Percentiles rank a stretch among this genome's conserved stretches.
These are phyloP conservation scores for Odocoileus hemionus DNA, from an alignment of 2,113 vertebrate genomes.

Conservation along the genomic window DNA sequence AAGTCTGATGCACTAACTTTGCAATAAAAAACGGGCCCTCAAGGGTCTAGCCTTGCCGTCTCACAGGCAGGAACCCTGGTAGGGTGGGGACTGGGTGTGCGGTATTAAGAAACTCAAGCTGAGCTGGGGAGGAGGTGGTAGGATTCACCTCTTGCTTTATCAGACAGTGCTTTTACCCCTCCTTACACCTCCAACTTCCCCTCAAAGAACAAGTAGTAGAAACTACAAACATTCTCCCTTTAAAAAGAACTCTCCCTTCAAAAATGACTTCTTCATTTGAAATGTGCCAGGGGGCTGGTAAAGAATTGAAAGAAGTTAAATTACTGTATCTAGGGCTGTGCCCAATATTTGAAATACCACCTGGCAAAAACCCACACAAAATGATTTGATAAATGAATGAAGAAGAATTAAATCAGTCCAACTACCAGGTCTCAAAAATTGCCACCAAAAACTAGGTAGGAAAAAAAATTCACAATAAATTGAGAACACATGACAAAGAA, in stretches of 20 bases:
- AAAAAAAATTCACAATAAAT: background rate
- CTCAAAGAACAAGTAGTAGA: background rate
- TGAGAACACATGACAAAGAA: background rate
- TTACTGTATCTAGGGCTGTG: background rate
- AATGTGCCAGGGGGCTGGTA: background rate
- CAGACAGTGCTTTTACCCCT: background rate
- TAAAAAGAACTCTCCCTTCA: background rate
- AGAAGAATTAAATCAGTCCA: background rate
- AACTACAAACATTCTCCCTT: background rate
- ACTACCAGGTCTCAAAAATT: background rate
- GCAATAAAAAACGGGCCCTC: background rate
- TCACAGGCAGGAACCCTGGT: background rate
- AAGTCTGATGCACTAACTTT: background rate
- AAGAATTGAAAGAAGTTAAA: background rate
- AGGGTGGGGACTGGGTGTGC: accelerated
- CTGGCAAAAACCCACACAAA: background rate
- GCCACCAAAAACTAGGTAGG: background rate
- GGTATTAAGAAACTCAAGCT: background rate
- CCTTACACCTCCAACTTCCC: background rate
- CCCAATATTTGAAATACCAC: background rate
- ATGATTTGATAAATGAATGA: background rate
- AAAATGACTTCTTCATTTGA: background rate
- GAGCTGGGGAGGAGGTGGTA: background rate
- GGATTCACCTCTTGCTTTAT: background rate
- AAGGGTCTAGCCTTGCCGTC: background rate